Evolutionary conservation across 1,140 invertebrate genomes (phyloP), one percentile per base, ranked within the genome.

Genomic region (Halesus radiatus): DNA sequence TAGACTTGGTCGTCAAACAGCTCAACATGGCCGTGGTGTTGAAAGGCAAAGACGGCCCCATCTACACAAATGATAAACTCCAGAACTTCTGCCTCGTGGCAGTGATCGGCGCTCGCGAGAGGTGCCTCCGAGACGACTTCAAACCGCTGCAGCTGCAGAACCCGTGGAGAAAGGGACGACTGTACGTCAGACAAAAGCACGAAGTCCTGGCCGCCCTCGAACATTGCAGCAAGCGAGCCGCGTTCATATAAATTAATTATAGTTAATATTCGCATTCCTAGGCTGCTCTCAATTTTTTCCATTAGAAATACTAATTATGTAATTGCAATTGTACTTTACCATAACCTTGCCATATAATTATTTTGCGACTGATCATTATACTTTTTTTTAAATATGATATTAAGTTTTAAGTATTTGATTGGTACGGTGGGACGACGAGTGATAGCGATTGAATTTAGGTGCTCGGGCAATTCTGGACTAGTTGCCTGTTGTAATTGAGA

Each of bases 41-140:
- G 0, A 98, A 97, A 86, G 95, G 95, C 0, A 94, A 95, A 87
- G 92, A 94, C 22, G 96, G 95, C 0, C 96, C 96, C 0, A 94
- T 96, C 22, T 98, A 98, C 85, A 91, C 93, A 0, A 92, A 93
- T 0, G 94, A 96, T 58, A 93, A 94, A 86, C 88, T 96, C 73
- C 92, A 93, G 22, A 96, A 97, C 84, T 98, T 98, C 86, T 98
- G 97, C 87, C 90, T 99, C 18, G 97, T 98, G 0, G 96, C 97
- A 0, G 96, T 98, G 16, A 97, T 98, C 62, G 97, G 97, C 1
- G 96, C 96, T 0, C 88, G 97, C 10, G 97, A 99, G 86, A 90
- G 97, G 62, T 98, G 97, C 85, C 90, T 99, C 1, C 90, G 97
- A 13, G 97, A 98, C 84, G 97, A 99, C 86, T 98, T 98, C 85